These are phyloP conservation scores for Parnassius apollo DNA, from an alignment of 2,888 invertebrate genomes.

Conservation along the genomic window DNA sequence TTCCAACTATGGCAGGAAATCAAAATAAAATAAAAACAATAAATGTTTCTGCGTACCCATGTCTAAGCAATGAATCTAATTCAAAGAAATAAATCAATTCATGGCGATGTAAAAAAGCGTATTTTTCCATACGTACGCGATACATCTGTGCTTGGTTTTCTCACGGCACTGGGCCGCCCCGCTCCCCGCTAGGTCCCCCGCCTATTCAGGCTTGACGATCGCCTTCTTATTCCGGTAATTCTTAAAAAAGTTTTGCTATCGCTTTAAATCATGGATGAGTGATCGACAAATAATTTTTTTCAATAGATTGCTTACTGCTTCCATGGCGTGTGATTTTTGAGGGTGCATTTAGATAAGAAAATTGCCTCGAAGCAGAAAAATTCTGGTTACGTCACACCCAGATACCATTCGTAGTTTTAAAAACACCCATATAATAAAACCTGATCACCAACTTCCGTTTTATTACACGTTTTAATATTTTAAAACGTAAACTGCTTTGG, in stretches of 20 bases:
- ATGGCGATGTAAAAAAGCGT: slow-evolving; percentile 3
- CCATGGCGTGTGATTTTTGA: not conserved
- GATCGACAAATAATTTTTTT: not conserved
- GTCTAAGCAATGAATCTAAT: slow-evolving; percentile 6
- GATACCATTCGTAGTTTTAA: too few species aligned
- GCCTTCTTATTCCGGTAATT: slow-evolving; percentile 5
- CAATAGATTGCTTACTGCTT: not conserved
- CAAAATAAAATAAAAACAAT: not conserved
- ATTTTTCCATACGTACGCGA: slow-evolving; percentile 1
- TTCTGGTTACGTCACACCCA: too few species aligned
- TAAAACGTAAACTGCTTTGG: too few species aligned
- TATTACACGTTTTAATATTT: too few species aligned
- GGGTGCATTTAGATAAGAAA: slow-evolving; percentile 9
- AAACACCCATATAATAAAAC: too few species aligned
- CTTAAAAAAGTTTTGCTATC: slow-evolving; percentile 18
- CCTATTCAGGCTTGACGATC: slow-evolving; percentile 13
- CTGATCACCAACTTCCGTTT: too few species aligned
- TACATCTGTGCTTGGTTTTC: slow-evolving; percentile 12
- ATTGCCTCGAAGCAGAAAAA: not conserved
- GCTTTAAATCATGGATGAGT: slow-evolving; percentile 13
- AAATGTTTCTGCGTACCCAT: not conserved
- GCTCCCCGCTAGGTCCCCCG: slow-evolving; percentile 5
- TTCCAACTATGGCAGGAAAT: slow-evolving; percentile 5
- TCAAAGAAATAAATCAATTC: slow-evolving; percentile 16
- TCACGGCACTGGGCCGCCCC: slow-evolving; percentile 17